Conservation (phyloP, 2,113 vertebrate species). For the Eidolon helvum region DNA sequence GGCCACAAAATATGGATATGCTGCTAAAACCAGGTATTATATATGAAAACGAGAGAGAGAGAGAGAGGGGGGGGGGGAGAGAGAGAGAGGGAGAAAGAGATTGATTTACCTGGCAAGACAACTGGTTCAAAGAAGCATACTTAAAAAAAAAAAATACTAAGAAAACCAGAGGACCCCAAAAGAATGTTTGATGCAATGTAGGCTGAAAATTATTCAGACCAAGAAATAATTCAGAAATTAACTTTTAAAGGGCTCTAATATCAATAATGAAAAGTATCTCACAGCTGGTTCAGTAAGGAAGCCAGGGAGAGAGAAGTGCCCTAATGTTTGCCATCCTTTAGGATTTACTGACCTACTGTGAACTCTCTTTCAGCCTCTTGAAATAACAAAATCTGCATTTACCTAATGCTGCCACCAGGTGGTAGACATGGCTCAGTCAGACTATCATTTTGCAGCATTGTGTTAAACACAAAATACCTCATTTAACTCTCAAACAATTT, state of each 20-base stretch:
- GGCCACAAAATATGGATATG: background rate
- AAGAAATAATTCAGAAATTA: background rate
- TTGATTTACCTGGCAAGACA: background rate
- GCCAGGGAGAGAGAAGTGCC: background rate
- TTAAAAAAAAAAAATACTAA: background rate
- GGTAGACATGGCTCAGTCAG: background rate
- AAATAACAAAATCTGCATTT: constrained; percentile 21
- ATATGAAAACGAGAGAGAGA: background rate
- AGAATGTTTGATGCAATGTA: background rate
- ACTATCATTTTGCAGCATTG: background rate
- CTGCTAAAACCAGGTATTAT: background rate
- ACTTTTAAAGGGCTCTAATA: background rate
- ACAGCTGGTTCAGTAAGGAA: background rate
- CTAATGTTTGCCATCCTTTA: background rate
- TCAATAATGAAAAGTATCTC: background rate
- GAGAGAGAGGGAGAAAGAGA: background rate
- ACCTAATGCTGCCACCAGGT: constrained; percentile 21
- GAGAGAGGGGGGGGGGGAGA: background rate
- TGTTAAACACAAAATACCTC: background rate
- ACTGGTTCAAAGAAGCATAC: background rate
- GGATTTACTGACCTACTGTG: background rate
- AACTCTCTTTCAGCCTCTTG: background rate
- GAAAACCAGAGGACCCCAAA: background rate
- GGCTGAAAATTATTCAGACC: background rate
- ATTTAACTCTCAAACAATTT: background rate